Percentiles rank a stretch among this genome's conserved stretches.
Evolutionary conservation across 2,888 invertebrate species (phyloP).

Genomic region (Lypha dubia): DNA sequence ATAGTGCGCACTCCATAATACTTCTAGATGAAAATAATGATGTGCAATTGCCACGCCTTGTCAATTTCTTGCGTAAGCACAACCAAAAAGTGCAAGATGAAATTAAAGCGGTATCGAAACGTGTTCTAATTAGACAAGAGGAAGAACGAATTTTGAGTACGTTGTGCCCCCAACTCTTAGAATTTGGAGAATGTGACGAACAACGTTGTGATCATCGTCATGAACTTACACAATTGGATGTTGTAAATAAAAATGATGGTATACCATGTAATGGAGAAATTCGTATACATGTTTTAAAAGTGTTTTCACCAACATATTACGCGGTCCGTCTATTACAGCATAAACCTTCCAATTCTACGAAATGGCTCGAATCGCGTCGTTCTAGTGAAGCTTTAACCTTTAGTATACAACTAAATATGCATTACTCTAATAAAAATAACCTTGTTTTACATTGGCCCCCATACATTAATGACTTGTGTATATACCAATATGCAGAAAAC

Average conservation of each 20-base stretch:
- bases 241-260: slow-evolving; percentile 82
- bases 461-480: slow-evolving; percentile 85
- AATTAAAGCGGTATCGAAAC: slow-evolving; percentile 74
- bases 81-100: slow-evolving; percentile 76
- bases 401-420: slow-evolving; percentile 75
- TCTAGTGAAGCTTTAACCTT: slow-evolving; percentile 76
- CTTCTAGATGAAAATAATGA: slow-evolving; percentile 86
- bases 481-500: slow-evolving; percentile 84
- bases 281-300: slow-evolving; percentile 73
- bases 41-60: slow-evolving; percentile 86
- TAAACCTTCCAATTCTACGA: slow-evolving; percentile 67
- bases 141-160: slow-evolving; percentile 73
- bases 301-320: slow-evolving; percentile 86
- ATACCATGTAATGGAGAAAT: slow-evolving; percentile 82
- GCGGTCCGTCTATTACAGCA: slow-evolving; percentile 85
- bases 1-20: slow-evolving; percentile 83
- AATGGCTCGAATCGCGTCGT: slow-evolving; percentile 73
- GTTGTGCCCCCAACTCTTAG: slow-evolving; percentile 85
- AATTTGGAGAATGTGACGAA: slow-evolving; percentile 87
- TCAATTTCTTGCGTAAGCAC: slow-evolving; percentile 85
- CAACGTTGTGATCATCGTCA: slow-evolving; percentile 87
- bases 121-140: slow-evolving; percentile 73
- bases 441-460: slow-evolving; percentile 79
- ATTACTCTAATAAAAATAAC: slow-evolving; percentile 75
- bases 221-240: slow-evolving; percentile 85